These are phyloP conservation scores for Siderastrea siderea DNA, from an alignment of 92 coral and sea anemone genomes.

Conservation along the genomic window DNA sequence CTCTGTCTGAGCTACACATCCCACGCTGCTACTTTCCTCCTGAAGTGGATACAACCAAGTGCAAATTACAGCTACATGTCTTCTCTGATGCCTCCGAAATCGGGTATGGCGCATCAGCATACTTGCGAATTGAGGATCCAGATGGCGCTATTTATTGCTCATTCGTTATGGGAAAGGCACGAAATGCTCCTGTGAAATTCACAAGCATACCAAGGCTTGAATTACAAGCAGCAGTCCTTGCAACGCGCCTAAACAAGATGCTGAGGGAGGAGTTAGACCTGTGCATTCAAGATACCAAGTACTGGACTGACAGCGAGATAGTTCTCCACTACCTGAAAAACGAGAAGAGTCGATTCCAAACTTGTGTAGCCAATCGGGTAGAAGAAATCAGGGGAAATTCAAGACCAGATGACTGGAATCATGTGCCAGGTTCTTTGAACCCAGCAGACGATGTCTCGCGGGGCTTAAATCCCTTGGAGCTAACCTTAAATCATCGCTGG, in stretches of 20 bases:
- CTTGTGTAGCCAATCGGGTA: slow-evolving; percentile 59
- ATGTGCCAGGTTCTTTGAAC: slow-evolving; percentile 44
- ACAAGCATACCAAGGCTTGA: slow-evolving; percentile 75
- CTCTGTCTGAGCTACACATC: slow-evolving; percentile 34
- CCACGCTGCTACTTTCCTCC: slow-evolving; percentile 60
- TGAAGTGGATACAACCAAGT: background rate
- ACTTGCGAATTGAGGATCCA: slow-evolving; percentile 34
- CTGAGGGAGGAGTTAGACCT: slow-evolving; percentile 40
- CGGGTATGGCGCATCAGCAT: slow-evolving; percentile 53
- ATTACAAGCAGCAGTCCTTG: slow-evolving; percentile 72
- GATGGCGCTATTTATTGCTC: slow-evolving; percentile 44
- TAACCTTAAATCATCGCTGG: slow-evolving; percentile 49
- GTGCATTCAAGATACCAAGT: background rate
- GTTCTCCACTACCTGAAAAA: slow-evolving; percentile 52
- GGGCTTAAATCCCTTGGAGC: slow-evolving; percentile 55
- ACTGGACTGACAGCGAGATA: slow-evolving; percentile 47
- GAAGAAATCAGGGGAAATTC: slow-evolving; percentile 59
- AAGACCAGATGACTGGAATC: slow-evolving; percentile 37
- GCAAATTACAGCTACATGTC: slow-evolving; percentile 41
- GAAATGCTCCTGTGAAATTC: slow-evolving; percentile 63
- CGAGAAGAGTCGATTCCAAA: slow-evolving; percentile 67
- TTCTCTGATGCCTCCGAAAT: slow-evolving; percentile 60
- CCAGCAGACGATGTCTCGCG: slow-evolving; percentile 67
- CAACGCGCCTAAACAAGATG: slow-evolving; percentile 61
- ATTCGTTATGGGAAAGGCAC: slow-evolving; percentile 53